A percentile compares a stretch with the other conserved stretches of the same genome.
phyloP scores from a whole-genome alignment of 2,797 vertebrate species.

The Etheostoma perlongum region DNA sequence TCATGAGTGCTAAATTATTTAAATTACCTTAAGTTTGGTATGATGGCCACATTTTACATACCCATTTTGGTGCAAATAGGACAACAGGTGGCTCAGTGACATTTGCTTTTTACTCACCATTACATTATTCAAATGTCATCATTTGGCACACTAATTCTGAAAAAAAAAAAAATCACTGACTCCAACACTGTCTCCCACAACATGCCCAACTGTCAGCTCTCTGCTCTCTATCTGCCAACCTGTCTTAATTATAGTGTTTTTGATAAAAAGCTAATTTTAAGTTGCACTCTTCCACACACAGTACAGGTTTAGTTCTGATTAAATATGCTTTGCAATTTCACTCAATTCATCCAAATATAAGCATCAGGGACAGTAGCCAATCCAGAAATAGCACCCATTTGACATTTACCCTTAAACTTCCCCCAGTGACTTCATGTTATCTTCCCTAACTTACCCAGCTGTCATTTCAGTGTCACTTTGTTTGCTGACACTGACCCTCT shows the following conservation, averaged over 20 bases:
- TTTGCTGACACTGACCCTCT: conserved; percentile 61
- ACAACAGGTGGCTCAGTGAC: not conserved
- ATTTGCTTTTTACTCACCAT: not conserved
- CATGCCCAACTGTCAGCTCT: conserved; percentile 49
- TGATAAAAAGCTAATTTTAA: conserved; percentile 33
- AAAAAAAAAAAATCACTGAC: conserved; percentile 39
- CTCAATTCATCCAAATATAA: not conserved
- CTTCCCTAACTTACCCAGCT: conserved; percentile 48
- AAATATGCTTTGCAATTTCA: not conserved
- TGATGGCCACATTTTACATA: not conserved
- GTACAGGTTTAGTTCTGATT: not conserved
- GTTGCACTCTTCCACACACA: not conserved
- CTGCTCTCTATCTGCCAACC: conserved; percentile 42
- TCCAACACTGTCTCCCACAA: conserved; percentile 57
- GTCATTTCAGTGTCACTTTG: conserved; percentile 61
- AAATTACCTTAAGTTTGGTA: not conserved
- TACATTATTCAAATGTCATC: not conserved
- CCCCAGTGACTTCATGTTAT: conserved; percentile 25
- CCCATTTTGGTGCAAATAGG: not conserved
- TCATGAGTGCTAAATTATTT: not conserved
- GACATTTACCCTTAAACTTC: conserved; percentile 40
- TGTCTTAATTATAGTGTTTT: not conserved
- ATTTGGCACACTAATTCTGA: not conserved
- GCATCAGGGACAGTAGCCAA: conserved; percentile 3
- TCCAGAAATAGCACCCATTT: conserved; percentile 42